These are phyloP conservation scores for Geococcyx californianus DNA, from an alignment of 2,113 vertebrate genomes.

Conservation along the genomic window DNA sequence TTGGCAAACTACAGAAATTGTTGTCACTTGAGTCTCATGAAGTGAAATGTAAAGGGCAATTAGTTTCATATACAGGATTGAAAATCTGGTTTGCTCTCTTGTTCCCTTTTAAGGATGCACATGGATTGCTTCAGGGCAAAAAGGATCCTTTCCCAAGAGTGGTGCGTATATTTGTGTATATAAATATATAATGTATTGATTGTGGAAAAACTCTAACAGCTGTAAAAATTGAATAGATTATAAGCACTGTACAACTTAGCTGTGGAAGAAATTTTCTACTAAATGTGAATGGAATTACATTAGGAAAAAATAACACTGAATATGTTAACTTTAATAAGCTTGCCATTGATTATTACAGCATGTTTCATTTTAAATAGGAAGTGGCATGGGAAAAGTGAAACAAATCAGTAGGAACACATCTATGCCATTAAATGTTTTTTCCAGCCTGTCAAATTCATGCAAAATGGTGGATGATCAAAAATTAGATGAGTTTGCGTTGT, in stretches of 20 bases:
- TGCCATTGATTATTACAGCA: neutral
- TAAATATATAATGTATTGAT: neutral
- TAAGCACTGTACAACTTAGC: neutral
- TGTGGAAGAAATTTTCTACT: neutral
- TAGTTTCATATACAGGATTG: neutral
- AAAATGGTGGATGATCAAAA: constrained; percentile 2
- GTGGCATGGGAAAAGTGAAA: neutral
- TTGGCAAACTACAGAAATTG: neutral
- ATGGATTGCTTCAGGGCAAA: neutral
- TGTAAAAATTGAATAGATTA: neutral
- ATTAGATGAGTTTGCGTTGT: constrained; percentile 12
- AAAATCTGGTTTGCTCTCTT: neutral
- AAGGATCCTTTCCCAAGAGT: neutral
- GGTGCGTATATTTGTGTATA: neutral
- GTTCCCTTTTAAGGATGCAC: neutral
- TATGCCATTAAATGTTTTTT: neutral
- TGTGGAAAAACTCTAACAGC: neutral
- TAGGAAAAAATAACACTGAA: neutral
- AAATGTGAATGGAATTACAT: constrained; percentile 9
- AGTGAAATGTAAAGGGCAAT: constrained; percentile 5
- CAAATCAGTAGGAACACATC: neutral
- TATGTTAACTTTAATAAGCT: neutral
- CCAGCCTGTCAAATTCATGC: constrained; percentile 22
- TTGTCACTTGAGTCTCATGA: neutral
- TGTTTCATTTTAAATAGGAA: constrained; percentile 29